Evolutionary conservation across 2,797 vertebrate species (phyloP), one percentile per base, ranked within the genome.

Genomic region (Alcedo quadribrachys): DNA sequence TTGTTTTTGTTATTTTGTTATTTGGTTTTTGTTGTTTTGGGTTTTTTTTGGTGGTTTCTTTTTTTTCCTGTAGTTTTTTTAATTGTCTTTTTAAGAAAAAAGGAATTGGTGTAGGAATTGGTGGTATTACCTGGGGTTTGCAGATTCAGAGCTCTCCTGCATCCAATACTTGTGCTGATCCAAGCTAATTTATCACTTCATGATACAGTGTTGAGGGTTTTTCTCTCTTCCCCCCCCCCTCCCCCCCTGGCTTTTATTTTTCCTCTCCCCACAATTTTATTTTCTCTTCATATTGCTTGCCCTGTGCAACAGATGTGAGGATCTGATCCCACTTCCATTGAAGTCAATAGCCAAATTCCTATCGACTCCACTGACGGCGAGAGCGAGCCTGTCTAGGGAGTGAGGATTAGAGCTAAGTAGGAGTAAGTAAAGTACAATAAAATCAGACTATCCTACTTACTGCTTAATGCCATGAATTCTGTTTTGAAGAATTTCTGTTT

Each of bases 391-490:
- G 86, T 90, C 95, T 94, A 85, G 94, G 94, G 94, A 96, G 79
- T 60, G 66, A 95, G 96, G 94, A 95, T 96, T 96, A 96, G 86
- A 90, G 86, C 90, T 96, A 96, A 94, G 96, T 90, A 95, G 86
- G 84, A 96, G 79, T 96, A 95, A 95, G 94, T 96, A 94, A 96
- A 96, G 94, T 94, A 96, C 93, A 96, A 96, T 96, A 92, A 95
- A 95, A 94, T 95, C 92, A 96, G 96, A 96, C 93, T 96, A 96
- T 96, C 96, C 93, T 94, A 81, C 94, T 96, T 96, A 94, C 94
- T 96, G 90, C 94, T 94, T 96, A 96, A 95, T 96, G 94, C 93
- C 88, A 81, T 66, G 88, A 96, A 96, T 96, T 95, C 93, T 94
- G 95, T 95, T 96, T 95, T 96, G 93, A 95, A 96, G 95, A 95